Percentiles rank a stretch among this genome's conserved stretches.
Evolutionary conservation across 2,888 invertebrate species (phyloP).

Genomic region (Callyntrura guangdongensis): DNA sequence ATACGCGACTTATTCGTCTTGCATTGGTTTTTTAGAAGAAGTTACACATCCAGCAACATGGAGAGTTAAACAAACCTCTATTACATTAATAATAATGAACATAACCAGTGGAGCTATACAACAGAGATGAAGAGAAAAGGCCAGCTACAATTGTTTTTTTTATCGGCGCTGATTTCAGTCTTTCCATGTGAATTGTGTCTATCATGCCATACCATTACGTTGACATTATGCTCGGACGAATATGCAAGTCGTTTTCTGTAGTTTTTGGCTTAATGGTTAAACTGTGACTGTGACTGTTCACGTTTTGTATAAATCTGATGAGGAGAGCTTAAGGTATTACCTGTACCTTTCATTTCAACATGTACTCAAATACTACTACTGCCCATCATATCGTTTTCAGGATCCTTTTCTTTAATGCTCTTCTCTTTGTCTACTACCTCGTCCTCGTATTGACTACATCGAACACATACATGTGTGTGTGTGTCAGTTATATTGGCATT

Average conservation of each 20-base stretch:
- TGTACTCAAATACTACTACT: conserved; percentile 19
- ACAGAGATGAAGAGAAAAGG: background rate
- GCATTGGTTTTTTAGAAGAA: background rate
- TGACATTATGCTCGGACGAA: background rate
- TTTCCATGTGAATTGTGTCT: background rate
- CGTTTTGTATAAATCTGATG: conserved; percentile 9
- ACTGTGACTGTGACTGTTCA: background rate
- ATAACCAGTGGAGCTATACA: background rate
- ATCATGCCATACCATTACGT: background rate
- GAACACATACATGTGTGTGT: background rate
- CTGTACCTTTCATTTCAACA: conserved; percentile 19
- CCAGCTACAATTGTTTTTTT: background rate
- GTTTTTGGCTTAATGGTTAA: background rate
- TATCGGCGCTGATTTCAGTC: background rate
- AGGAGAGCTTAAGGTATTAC: conserved; percentile 28
- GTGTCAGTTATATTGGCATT: background rate
- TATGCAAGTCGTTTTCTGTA: background rate
- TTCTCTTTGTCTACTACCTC: too few relatives aligned
- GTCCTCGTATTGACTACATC: too few relatives aligned
- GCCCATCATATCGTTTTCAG: conserved; percentile 23
- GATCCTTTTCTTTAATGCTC: conserved; percentile 4
- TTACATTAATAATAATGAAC: background rate
- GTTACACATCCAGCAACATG: background rate
- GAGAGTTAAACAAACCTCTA: background rate
- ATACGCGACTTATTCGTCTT: background rate